Evolutionary conservation across 2,888 invertebrate species (phyloP).

Genomic region (Melieria omissa): DNA sequence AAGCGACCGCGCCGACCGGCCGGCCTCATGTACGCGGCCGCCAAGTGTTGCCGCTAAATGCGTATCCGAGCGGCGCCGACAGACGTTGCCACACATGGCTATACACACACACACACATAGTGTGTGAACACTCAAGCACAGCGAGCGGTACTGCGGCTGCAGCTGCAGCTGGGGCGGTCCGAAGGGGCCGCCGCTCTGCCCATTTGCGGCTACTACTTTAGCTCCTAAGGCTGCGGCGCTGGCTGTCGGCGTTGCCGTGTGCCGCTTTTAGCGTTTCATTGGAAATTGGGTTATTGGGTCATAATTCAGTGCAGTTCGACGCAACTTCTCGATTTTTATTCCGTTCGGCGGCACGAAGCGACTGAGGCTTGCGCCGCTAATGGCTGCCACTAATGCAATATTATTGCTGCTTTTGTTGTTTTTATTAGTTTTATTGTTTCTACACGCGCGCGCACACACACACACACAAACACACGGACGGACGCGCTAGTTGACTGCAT

Average conservation of each 20-base stretch:
- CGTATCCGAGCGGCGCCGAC: no score
- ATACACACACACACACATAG: not conserved
- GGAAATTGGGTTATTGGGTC: conserved; percentile 61
- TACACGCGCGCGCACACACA: no score
- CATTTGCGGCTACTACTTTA: conserved; percentile 5
- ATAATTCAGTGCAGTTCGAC: conserved; percentile 46
- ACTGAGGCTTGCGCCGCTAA: not conserved
- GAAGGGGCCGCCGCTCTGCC: not conserved
- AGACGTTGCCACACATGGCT: not conserved
- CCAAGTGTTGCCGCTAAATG: not conserved
- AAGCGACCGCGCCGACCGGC: not conserved
- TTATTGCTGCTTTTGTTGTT: not conserved
- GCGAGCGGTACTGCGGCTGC: not conserved
- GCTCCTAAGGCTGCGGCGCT: conserved; percentile 22
- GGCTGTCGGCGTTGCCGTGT: conserved; percentile 5
- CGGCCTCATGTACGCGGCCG: not conserved
- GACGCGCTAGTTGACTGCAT: not conserved
- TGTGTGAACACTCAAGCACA: not conserved
- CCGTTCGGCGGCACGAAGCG: not conserved
- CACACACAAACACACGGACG: not conserved
- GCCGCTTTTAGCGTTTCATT: conserved; percentile 30
- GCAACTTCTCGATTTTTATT: conserved; percentile 24
- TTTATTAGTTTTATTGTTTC: not conserved
- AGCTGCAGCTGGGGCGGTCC: conserved; percentile 23
- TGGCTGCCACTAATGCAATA: not conserved